Evolutionary conservation across 2,888 invertebrate species (phyloP).

Genomic region (Pristionchus fissidentatus): DNA sequence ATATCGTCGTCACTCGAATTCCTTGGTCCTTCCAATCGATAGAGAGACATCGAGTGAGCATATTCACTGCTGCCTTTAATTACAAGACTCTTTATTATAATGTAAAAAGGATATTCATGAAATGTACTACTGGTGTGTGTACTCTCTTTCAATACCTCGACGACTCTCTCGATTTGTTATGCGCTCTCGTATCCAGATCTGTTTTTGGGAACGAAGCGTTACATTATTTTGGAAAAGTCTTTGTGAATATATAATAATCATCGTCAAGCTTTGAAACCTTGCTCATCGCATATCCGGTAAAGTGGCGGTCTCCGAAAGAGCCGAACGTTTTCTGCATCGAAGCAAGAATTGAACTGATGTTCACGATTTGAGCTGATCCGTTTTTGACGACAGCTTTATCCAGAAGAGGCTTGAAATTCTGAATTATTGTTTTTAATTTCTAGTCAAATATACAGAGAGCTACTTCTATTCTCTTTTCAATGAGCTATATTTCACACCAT

Average conservation of each 20-base stretch:
- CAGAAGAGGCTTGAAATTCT: conserved; percentile 18
- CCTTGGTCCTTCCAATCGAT: background rate
- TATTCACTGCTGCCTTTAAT: conserved; percentile 37
- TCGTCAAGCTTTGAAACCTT: no score
- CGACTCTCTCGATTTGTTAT: no score
- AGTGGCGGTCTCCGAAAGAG: background rate
- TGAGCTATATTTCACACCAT: no score
- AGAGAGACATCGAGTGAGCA: conserved; percentile 5
- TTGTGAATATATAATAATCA: background rate
- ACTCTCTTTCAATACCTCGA: no score
- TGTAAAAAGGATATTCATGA: no score
- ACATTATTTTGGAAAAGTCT: background rate
- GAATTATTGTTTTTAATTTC: background rate
- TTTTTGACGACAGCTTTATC: background rate
- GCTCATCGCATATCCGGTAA: conserved; percentile 29
- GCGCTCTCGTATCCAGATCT: no score
- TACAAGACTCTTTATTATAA: background rate
- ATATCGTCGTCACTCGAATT: conserved; percentile 13
- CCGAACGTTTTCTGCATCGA: conserved; percentile 23
- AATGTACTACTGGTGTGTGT: no score
- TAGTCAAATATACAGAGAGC: no score
- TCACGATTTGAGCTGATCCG: background rate
- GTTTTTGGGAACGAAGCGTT: no score
- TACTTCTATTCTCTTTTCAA: no score
- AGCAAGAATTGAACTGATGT: conserved; percentile 1